Evolutionary conservation across 2,888 invertebrate genomes (phyloP), one percentile per base, ranked within the genome.

Genomic region (Euphydryas editha): DNA sequence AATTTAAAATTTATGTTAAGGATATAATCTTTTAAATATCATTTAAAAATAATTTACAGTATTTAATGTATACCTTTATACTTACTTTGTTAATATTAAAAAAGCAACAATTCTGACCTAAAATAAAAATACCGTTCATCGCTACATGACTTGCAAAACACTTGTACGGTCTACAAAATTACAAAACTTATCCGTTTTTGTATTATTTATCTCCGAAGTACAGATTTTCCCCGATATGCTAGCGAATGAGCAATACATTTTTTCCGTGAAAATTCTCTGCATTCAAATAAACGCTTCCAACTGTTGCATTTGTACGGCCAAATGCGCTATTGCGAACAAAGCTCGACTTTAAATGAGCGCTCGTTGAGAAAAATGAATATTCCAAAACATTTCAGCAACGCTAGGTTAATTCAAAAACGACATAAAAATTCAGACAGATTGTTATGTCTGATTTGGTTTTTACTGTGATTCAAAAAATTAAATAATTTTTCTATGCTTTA

Each of bases 351-450:
- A 63, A 63, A 51, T 58, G 47, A 63, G 63, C 58, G 63, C 63
- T 63, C 49, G 42, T 51, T 51, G 51, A 44, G 44, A 56, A 68
- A 68, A 62, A 68, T 68, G 65, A 65, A 68, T 65, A 65, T 65
- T 57, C 56, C 62, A 65, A 55, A 68, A 62, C 59, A 59, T 65
- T 65, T 59, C 59, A 21, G 20, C 24, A 54, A 61, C 59, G 30
- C 49, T 18, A 30, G 59, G 20, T 39, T 57, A 65, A 59, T 59
- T 58, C 30, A 42, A 42, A 58, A 57, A 39, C 21, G 62, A 62
- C 55, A 36, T 61, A 37, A 59, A 59, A 61, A 65, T 61, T 54
- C 21, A 44, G 21, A 18, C 59, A 54, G 46, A 56, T 49, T 39
- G 39, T 55, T 39, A 54, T 36, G 51, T 62, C 39, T 37, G 46